Base-by-base conservation (phyloP, 2,113 vertebrate species). In the Chaetura pelagica region DNA sequence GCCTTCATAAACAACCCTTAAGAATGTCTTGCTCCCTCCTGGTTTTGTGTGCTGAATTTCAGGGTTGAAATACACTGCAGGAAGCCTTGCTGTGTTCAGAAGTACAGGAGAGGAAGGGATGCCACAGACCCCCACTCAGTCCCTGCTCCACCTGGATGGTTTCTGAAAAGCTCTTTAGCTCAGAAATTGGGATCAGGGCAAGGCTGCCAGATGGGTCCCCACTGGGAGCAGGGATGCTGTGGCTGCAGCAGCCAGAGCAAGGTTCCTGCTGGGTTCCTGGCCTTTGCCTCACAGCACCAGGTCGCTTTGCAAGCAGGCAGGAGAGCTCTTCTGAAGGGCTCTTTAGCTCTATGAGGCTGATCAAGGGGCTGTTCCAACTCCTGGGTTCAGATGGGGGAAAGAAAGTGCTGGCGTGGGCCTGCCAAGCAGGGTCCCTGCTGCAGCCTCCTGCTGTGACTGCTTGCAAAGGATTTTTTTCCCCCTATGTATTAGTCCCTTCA, bases 1-100 rank as follows among this genome's bases (percentile, higher is more conserved):
- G 52, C 30, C 49, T 91, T 89, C 74, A 34, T 72, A 89, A 95
- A 95, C 78, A 94, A 57, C n/a, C 8, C 54, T 75, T 88, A 85
- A 85, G 71, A 67, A 52, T 59, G 27, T 40, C 62, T 87, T 84
- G 66, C 82, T 93, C 62, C 49, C 71, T 90, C 48, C 38, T 15
- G 59, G 34, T 55, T 86, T 34, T 62, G 22, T 24, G 32, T 3
- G 2, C 42, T 84, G 83, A 48, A 59, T 92, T 80, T 88, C 72
- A 81, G 76, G 63, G 72, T 32, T 71, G 75, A 77, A 80, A 74
- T 3, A 44, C 19, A 40, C 58, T 61, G 66, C 58, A 54, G 67
- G 35, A 79, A 87, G 35, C 66, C 23, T 64, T n/a, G 30, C 21
- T 48, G 23, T 68, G 6, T 57, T 61, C 57, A 6, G 7, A 78